Base-by-base conservation (phyloP, 2,888 invertebrate genomes). In the Timandra comae region DNA sequence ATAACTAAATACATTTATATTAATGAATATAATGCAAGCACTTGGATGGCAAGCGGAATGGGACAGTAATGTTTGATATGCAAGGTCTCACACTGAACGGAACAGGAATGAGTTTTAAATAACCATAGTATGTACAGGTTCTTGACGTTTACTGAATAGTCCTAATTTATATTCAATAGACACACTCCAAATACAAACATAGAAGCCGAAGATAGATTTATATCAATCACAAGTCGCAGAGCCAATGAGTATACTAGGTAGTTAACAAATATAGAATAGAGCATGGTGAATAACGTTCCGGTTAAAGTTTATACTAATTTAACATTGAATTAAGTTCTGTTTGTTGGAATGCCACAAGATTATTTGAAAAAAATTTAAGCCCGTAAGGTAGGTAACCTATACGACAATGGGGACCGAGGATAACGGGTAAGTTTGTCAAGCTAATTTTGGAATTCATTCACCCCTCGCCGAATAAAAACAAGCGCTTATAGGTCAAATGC, bases 401-500 rank as follows among this genome's bases (percentile, higher is more conserved):
- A n/a, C n/a, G n/a, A n/a, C n/a, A n/a, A n/a, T n/a, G n/a, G 22
- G 8, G 8, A n/a, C n/a, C 7, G 8, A 21, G 6, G 8, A 21
- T 6, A 21, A 21, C 7, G 2, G 7, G 3, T 8, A 21, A 8
- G 24, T 9, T 9, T 24, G 27, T 26, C 26, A 33, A 31, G 27
- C 16, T 30, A 33, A 33, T 33, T 37, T 33, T 21, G 33, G 29
- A 10, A 33, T 31, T 33, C 22, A 25, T 26, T 25, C 28, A 36
- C 30, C 30, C 32, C 33, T 22, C 33, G 12, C 4, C 12, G 29
- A 47, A 62, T 67, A 66, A 68, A 67, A 66, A 68, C 66, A 63
- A 52, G 45, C 56, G 64, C 64, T 77, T 72, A 65, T 69, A 67
- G 78, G 79, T 79, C 76, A 78, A 72, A 79, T 81, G 77, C 69